Evolutionary conservation across 2,888 invertebrate genomes (phyloP).

Genomic region (Nemapogon koenigi): DNA sequence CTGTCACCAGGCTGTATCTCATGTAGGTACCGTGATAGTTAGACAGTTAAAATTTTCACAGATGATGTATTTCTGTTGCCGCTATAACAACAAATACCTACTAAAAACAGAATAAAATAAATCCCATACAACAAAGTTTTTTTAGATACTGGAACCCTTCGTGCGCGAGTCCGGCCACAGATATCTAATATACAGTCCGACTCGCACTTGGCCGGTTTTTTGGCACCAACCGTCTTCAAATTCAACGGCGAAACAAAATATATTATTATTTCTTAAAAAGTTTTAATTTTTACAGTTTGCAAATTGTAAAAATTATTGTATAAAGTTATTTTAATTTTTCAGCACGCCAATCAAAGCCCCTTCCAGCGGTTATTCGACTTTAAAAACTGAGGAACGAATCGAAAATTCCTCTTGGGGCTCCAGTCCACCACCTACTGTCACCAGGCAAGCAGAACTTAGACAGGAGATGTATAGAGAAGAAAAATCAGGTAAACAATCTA

Average conservation of each 20-base stretch:
- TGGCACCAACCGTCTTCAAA: too few species aligned
- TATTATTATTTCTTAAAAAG: not conserved
- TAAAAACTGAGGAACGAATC: conserved; percentile 45
- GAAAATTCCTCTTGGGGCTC: conserved; percentile 44
- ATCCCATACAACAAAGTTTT: too few species aligned
- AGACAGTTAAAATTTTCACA: too few species aligned
- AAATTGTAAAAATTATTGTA: not conserved
- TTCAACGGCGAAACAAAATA: not conserved
- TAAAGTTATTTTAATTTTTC: conserved; percentile 4
- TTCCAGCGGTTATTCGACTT: conserved; percentile 52
- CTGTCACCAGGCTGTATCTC: too few species aligned
- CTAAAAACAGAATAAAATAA: too few species aligned
- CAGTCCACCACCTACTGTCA: conserved; percentile 27
- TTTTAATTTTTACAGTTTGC: not conserved
- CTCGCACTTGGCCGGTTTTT: too few species aligned
- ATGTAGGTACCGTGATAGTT: too few species aligned
- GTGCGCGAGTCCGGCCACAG: too few species aligned
- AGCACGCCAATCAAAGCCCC: conserved; percentile 47
- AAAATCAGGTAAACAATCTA: conserved; percentile 34
- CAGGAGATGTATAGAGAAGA: conserved; percentile 37
- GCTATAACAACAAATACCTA: too few species aligned
- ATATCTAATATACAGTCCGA: too few species aligned
- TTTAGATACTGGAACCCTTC: too few species aligned
- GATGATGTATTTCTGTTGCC: too few species aligned
- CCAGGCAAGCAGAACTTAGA: conserved; percentile 29